Evolutionary conservation across 2,888 invertebrate species (phyloP), one percentile per base, ranked within the genome.

Genomic region (Melitaea athalia): DNA sequence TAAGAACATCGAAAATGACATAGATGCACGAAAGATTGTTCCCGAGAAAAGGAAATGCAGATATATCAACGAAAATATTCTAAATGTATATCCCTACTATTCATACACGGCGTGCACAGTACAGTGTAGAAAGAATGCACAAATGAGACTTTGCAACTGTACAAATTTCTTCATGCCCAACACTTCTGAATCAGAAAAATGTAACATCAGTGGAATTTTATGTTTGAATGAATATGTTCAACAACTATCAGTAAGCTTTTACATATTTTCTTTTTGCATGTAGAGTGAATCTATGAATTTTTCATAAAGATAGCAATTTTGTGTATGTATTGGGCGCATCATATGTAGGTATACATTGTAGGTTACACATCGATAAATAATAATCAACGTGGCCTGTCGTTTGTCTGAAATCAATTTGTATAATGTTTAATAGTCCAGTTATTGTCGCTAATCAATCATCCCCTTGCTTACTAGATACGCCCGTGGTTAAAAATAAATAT

Each of bases 101-200:
- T 96, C 96, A 61, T 92, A 92, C 74, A 95, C 95, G 45, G 95
- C 96, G 0, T 97, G 96, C 78, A 94, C 94, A 7, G 95, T 96
- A 0, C 95, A 97, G 77, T 96, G 96, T 76, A 93, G 96, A 63
- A 95, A 95, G 82, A 91, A 94, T 64, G 95, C 94, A 0, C 96
- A 96, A 78, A 75, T 95, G 14, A 82, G 88, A 52, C 81, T 93
- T 8, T 96, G 96, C 79, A 95, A 95, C 74, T 96, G 96, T 82
- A 94, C 95, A 3, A 95, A 95, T 76, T 96, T 95, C 80, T 91
- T 95, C 68, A 95, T 95, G 87, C 96, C 96, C 0, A 95, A 95
- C 75, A 93, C 95, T 3, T 88, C 94, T 2, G 90, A 91, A 64
- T 77, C 84, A 66, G 75, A 87, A n/a, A 93, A 94, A 69, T 96